A percentile compares a stretch with the other conserved stretches of the same genome.
Conservation (phyloP, 2,888 invertebrate species). For the Macrophya alboannulata region DNA sequence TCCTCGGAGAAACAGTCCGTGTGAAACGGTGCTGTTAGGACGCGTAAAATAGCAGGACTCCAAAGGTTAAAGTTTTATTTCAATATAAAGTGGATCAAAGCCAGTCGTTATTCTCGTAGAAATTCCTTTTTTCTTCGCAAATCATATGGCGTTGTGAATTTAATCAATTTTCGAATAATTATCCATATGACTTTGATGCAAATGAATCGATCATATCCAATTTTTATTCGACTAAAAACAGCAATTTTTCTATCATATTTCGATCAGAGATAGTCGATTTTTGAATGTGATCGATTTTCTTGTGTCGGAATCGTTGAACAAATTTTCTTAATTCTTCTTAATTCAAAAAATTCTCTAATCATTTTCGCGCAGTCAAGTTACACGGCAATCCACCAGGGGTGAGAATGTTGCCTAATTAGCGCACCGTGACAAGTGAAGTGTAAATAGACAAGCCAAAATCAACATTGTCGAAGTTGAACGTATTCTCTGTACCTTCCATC, state of each 20-base stretch:
- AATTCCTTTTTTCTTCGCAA: background rate
- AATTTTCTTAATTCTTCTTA: background rate
- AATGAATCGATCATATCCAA: constrained; percentile 18
- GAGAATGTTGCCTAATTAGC: constrained; percentile 20
- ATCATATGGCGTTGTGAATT: background rate
- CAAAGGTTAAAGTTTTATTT: constrained; percentile 1
- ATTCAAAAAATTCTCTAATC: background rate
- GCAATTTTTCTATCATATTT: background rate
- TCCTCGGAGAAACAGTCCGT: constrained; percentile 50
- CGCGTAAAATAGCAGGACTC: background rate
- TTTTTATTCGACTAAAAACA: background rate
- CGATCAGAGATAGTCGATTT: background rate
- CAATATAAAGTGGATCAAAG: background rate
- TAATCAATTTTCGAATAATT: background rate
- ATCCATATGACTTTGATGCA: background rate
- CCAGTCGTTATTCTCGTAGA: background rate
- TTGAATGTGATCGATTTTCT: background rate
- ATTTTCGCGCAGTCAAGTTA: background rate
- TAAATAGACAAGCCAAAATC: background rate
- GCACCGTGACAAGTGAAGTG: constrained; percentile 17
- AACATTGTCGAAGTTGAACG: background rate
- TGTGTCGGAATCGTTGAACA: background rate
- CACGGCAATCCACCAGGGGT: background rate
- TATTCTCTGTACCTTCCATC: too few species aligned
- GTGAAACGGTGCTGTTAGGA: constrained; percentile 11